A percentile compares a stretch with the other conserved stretches of the same genome.
Conservation (phyloP, 2,113 vertebrate genomes). For the Saimiri boliviensis region DNA sequence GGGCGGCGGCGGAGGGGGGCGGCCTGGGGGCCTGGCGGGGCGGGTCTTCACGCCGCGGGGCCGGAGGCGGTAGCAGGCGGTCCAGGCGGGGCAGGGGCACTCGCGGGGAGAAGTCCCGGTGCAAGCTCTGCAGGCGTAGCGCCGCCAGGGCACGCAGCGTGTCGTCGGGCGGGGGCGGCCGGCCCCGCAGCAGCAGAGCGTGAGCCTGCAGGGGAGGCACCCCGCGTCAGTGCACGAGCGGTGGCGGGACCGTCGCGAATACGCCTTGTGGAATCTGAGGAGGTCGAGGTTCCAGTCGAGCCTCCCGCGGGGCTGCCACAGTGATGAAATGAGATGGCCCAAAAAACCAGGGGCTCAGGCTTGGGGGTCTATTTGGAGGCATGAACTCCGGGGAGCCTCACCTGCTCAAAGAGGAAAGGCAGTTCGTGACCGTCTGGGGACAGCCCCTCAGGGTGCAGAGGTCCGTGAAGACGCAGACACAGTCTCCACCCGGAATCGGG, state of each 20-base stretch:
- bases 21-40: constrained; percentile 78
- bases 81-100: constrained; percentile 89
- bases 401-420: constrained; percentile 96
- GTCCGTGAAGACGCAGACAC: constrained; percentile 95
- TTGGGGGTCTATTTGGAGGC: not conserved
- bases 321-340: not conserved
- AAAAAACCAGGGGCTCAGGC: not conserved
- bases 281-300: not conserved
- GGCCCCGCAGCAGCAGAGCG: constrained; percentile 93
- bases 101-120: constrained; percentile 91
- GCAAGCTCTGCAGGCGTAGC: constrained; percentile 91
- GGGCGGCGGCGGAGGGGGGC: constrained; percentile 82
- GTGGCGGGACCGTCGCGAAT: not conserved
- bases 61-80: constrained; percentile 82
- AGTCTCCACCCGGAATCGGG: constrained; percentile 87
- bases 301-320: not conserved
- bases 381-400: constrained; percentile 58
- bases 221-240: not conserved
- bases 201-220: constrained; percentile 83
- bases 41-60: constrained; percentile 60
- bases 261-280: not conserved
- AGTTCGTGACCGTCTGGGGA: constrained; percentile 93
- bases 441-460: constrained; percentile 91
- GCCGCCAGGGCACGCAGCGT: constrained; percentile 92
- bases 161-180: constrained; percentile 91